Evolutionary conservation across 2,888 invertebrate genomes (phyloP), one percentile per base, ranked within the genome.

Genomic region (Eupeodes luniger): DNA sequence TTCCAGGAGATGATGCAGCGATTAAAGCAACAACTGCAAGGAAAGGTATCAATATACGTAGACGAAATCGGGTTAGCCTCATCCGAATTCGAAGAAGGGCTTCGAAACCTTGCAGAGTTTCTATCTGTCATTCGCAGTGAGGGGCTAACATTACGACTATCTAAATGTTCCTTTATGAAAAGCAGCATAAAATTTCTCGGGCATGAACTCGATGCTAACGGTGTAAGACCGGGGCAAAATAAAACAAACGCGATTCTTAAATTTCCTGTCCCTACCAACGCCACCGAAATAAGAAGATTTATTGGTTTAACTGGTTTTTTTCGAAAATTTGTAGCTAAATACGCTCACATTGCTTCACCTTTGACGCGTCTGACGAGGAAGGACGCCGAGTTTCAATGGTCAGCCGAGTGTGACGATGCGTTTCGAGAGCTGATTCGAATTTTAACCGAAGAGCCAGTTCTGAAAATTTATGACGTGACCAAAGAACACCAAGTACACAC

Each of bases 281-380:
- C n/a, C n/a, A n/a, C n/a, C n/a, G n/a, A n/a, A n/a, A 89, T 92
- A 7, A 76, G 91, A 62, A 90, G 91, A 53, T 91, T 92, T 70
- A 53, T 92, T 74, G 91, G 92, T n/a, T 69, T 92, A 1, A 91
- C 92, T 1, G 88, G 89, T 0, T 92, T 90, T 76, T 92, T 92
- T 61, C 74, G 91, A 3, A 91, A 91, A 76, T 92, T 91, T 70
- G 89, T 92, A 2, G 86, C 49, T 12, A 67, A 80, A 75, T 83
- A 91, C 80, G 89, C 91, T 14, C 66, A 80, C 0, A 89, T 90
- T 9, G 89, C 91, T 1, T 67, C 84, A 57, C 91, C 91, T 11
- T 51, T 91, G 55, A 92, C 80, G 27, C 27, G 14, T 16, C 57
- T n/a, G n/a, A n/a, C n/a, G n/a, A n/a, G n/a, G n/a, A n/a, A n/a